Evolutionary conservation across 2,113 vertebrate genomes (phyloP).

Genomic region (Pachyramphus minor): DNA sequence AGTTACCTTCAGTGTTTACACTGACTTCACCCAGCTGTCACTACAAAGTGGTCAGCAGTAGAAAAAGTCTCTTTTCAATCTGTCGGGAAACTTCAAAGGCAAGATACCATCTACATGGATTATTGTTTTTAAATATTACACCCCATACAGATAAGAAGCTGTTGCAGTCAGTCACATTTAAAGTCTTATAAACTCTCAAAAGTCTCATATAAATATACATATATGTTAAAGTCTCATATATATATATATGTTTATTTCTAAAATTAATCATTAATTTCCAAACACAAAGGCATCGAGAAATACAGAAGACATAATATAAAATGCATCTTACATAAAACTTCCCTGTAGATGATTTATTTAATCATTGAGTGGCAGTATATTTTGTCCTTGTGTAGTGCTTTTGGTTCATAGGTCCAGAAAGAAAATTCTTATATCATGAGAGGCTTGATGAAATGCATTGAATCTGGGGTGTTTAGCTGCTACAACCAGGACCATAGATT

Average conservation of each 20-base stretch:
- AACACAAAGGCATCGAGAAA: background rate
- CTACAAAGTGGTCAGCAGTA: slow-evolving; percentile 14
- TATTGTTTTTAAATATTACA: background rate
- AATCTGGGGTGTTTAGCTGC: background rate
- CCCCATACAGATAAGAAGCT: background rate
- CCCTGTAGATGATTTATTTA: background rate
- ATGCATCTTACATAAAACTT: background rate
- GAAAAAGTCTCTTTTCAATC: slow-evolving; percentile 17
- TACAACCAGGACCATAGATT: rapidly evolving
- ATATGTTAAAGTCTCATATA: no score
- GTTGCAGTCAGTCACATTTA: background rate
- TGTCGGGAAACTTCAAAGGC: slow-evolving; percentile 40
- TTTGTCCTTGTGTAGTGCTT: background rate
- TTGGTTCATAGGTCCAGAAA: background rate
- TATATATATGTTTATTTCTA: background rate
- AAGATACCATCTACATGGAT: background rate
- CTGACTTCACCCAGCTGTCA: slow-evolving; percentile 46
- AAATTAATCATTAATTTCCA: background rate
- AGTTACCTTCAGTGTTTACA: slow-evolving; percentile 10
- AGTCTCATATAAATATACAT: background rate
- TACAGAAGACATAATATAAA: background rate
- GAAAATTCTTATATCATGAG: background rate
- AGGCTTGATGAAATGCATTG: background rate
- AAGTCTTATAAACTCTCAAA: background rate
- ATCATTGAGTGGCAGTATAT: background rate